These are phyloP conservation scores for Myotis vivesi DNA, from an alignment of 2,797 vertebrate genomes.

Conservation along the genomic window DNA sequence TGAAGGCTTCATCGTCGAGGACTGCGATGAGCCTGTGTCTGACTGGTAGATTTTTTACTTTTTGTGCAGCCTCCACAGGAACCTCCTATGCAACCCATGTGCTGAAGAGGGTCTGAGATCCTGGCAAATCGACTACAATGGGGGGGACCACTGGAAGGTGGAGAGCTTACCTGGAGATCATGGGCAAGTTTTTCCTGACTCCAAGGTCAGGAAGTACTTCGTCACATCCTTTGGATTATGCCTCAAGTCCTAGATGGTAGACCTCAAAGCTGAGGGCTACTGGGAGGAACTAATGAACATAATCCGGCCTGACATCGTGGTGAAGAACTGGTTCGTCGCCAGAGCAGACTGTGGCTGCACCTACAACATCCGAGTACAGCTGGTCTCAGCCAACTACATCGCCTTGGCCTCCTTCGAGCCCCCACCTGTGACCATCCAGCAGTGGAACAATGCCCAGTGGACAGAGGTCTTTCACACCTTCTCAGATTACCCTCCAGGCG, in stretches of 20 bases:
- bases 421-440: conserved; percentile 82
- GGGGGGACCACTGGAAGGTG: conserved; percentile 83
- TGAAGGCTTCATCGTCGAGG: conserved; percentile 78
- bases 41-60: conserved; percentile 91
- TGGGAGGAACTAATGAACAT: conserved; percentile 88
- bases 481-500: conserved; percentile 89
- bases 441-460: conserved; percentile 92
- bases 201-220: conserved; percentile 84
- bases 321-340: conserved; percentile 93
- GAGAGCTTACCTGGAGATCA: conserved; percentile 58
- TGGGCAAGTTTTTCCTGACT: conserved; percentile 79
- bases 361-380: conserved; percentile 87
- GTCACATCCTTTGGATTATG: conserved; percentile 88
- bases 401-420: conserved; percentile 85
- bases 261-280: conserved; percentile 89
- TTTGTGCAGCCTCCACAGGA: conserved; percentile 84
- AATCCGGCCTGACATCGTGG: conserved; percentile 88
- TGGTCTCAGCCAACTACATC: conserved; percentile 84
- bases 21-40: conserved; percentile 67
- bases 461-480: conserved; percentile 90
- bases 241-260: conserved; percentile 89
- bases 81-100: conserved; percentile 90
- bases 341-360: conserved; percentile 89
- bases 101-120: conserved; percentile 82
- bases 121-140: conserved; percentile 83